Conservation (phyloP, 2,797 vertebrate species). For the Natrix natrix region DNA sequence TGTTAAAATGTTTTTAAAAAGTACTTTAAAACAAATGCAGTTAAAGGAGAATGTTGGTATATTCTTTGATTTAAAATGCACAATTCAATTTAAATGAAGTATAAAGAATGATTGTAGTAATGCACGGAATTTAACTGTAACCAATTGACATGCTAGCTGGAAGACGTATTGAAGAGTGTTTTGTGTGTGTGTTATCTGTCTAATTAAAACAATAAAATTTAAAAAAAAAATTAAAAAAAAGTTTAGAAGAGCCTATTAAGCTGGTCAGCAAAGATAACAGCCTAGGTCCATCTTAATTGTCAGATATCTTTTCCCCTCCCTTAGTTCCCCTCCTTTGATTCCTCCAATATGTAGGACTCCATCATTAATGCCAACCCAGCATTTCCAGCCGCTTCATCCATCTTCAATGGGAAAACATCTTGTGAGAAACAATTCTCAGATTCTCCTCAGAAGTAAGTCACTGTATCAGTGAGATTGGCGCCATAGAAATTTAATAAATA, state of each 20-base stretch:
- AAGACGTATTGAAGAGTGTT: too few species aligned
- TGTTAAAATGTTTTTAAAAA: too few species aligned
- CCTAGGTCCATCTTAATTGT: neutral
- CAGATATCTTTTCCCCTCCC: neutral
- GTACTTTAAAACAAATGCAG: too few species aligned
- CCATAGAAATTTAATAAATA: neutral
- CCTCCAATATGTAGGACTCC: neutral
- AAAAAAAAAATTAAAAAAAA: too few species aligned
- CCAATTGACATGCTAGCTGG: too few species aligned
- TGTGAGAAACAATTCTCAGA: neutral
- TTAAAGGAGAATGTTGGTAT: too few species aligned
- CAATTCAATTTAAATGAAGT: too few species aligned
- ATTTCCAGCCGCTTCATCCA: neutral
- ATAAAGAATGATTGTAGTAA: too few species aligned
- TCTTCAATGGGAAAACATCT: neutral
- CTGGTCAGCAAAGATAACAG: neutral
- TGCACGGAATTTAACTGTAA: too few species aligned
- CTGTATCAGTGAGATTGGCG: neutral
- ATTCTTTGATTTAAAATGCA: too few species aligned
- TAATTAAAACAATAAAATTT: too few species aligned
- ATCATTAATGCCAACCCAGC: neutral
- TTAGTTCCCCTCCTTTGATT: neutral
- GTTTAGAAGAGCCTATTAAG: neutral
- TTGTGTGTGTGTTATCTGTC: too few species aligned
- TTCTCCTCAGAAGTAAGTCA: neutral